phyloP scores from a whole-genome alignment of 2,888 invertebrate species.

The Drosophila borealis region DNA sequence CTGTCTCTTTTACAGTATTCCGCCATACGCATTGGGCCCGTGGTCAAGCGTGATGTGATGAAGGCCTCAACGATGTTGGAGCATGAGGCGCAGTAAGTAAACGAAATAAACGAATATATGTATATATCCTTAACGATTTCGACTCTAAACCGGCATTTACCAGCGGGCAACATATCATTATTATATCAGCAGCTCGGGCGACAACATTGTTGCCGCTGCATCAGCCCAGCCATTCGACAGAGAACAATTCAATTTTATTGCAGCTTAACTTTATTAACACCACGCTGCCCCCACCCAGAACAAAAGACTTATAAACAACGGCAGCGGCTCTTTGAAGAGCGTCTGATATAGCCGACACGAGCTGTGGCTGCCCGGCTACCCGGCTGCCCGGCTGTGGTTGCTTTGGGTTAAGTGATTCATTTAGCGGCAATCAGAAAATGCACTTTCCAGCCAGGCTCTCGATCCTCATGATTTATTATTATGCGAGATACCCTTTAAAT shows the following conservation, averaged over 20 bases:
- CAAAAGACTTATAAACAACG: slow-evolving; percentile 46
- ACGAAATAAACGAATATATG: slow-evolving; percentile 3
- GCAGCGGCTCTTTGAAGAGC: slow-evolving; percentile 74
- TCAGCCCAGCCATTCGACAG: slow-evolving; percentile 22
- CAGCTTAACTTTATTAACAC: slow-evolving; percentile 79
- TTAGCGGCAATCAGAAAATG: slow-evolving; percentile 80
- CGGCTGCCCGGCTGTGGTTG: slow-evolving; percentile 7
- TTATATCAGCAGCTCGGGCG: slow-evolving; percentile 27
- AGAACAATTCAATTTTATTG: slow-evolving; percentile 78
- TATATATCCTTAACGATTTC: slow-evolving; percentile 15
- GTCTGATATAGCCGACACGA: slow-evolving; percentile 72
- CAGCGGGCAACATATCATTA: slow-evolving; percentile 37
- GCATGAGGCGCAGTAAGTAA: slow-evolving; percentile 95
- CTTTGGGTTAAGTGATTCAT: slow-evolving; percentile 76
- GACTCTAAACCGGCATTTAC: slow-evolving; percentile 12
- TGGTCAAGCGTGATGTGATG: slow-evolving; percentile 99
- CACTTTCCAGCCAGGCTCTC: slow-evolving; percentile 63
- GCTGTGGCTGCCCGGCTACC: slow-evolving; percentile 14
- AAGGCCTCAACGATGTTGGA: slow-evolving; percentile 99
- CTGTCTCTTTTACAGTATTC: slow-evolving; percentile 91
- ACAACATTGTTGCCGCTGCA: slow-evolving; percentile 61
- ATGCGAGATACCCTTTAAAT: slow-evolving; percentile 51
- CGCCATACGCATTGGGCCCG: slow-evolving; percentile 99
- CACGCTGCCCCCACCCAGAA: slow-evolving; percentile 37
- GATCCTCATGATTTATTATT: slow-evolving; percentile 73